Conservation (phyloP, 2,113 vertebrate genomes). For the Leucopsar rothschildi region DNA sequence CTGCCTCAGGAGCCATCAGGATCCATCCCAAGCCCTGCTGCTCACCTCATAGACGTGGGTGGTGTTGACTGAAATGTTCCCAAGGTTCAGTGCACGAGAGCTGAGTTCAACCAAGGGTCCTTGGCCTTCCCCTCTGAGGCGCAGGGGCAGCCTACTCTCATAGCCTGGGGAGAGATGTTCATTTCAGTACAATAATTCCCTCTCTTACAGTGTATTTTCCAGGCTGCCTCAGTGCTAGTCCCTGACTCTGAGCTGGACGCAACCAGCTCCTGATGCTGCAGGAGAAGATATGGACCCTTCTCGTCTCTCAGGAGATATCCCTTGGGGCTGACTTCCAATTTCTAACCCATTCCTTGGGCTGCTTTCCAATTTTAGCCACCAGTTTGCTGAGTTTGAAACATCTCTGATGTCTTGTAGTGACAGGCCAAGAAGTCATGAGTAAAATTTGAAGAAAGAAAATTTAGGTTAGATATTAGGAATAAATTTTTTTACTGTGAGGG, state of each 20-base stretch:
- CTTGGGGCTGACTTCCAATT: background rate
- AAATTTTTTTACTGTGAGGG: background rate
- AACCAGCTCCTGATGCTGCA: background rate
- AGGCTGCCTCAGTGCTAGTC: background rate
- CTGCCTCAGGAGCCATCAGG: background rate
- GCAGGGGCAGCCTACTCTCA: constrained; percentile 78
- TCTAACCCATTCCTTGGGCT: background rate
- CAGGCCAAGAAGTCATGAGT: background rate
- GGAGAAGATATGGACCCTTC: background rate
- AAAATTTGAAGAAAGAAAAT: background rate
- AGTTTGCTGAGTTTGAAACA: too few relatives aligned
- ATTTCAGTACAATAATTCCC: background rate
- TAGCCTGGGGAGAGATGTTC: constrained; percentile 68
- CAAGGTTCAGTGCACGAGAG: constrained; percentile 74
- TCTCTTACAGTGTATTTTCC: background rate
- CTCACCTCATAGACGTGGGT: constrained; percentile 79
- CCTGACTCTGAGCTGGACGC: background rate
- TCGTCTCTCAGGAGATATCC: background rate
- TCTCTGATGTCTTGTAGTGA: background rate
- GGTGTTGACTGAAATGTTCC: constrained; percentile 74
- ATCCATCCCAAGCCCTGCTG: background rate
- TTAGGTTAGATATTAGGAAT: background rate
- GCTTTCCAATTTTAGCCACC: too few relatives aligned
- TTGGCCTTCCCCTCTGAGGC: constrained; percentile 78
- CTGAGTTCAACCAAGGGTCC: constrained; percentile 79